Conservation (phyloP, 1,140 invertebrate species). For the Ylistrum balloti region DNA sequence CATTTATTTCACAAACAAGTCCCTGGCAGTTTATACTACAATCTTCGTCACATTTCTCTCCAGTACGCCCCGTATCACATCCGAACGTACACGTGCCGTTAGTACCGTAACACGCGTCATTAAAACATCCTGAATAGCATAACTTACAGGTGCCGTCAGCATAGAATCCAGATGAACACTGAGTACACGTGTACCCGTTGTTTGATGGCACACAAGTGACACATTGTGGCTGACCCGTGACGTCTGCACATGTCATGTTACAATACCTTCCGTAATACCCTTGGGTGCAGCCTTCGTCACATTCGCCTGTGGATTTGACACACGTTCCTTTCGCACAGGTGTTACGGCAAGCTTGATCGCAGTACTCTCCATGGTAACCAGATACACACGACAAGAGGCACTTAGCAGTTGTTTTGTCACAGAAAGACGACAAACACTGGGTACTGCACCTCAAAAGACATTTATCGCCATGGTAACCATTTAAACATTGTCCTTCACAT, state of each 20-base stretch:
- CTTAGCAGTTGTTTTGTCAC: conserved; percentile 56
- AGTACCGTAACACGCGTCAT: conserved; percentile 47
- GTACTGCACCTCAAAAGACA: conserved; percentile 56
- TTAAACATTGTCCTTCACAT: conserved; percentile 52
- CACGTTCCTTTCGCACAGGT: conserved; percentile 45
- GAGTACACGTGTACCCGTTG: neutral
- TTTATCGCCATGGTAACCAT: conserved; percentile 57
- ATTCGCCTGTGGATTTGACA: conserved; percentile 13
- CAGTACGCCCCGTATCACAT: conserved; percentile 48
- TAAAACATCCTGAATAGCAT: conserved; percentile 46
- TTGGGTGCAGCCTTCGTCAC: conserved; percentile 26
- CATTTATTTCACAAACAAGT: conserved; percentile 41
- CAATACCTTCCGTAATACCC: conserved; percentile 56
- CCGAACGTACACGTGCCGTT: conserved; percentile 52
- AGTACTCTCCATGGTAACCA: conserved; percentile 56
- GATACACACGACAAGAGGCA: conserved; percentile 52
- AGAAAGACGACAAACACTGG: conserved; percentile 45
- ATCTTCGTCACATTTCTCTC: conserved; percentile 42
- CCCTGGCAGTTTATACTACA: conserved; percentile 26
- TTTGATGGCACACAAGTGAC: neutral
- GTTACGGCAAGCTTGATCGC: conserved; percentile 35
- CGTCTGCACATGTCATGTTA: conserved; percentile 42
- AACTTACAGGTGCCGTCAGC: conserved; percentile 55
- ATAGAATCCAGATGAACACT: conserved; percentile 44
- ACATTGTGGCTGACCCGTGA: neutral